Conservation (phyloP, 37 sponge, comb jelly and placozoan genomes). For the Petrosia ficiformis region DNA sequence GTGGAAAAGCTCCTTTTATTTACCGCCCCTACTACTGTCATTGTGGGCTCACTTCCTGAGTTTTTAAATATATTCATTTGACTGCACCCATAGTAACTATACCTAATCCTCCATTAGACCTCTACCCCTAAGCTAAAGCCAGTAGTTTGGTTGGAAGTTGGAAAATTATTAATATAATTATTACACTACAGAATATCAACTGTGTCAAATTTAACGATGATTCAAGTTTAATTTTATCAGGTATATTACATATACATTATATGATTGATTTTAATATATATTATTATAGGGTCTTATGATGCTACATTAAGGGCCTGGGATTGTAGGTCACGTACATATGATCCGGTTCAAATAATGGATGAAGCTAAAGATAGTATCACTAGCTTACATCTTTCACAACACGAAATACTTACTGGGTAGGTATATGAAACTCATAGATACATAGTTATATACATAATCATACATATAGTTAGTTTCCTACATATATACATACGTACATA, state of each 20-base stretch:
- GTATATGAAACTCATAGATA: neutral
- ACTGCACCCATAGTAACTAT: too few species aligned
- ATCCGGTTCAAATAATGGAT: conserved; percentile 73
- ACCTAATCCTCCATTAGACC: too few species aligned
- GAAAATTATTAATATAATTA: too few species aligned
- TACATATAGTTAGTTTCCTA: neutral
- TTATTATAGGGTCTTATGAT: conserved; percentile 78
- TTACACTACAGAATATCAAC: conserved; percentile 70
- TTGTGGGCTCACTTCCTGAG: too few species aligned
- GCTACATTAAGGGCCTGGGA: conserved; percentile 82
- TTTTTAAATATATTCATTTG: too few species aligned
- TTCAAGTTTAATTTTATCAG: conserved; percentile 70
- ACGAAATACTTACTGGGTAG: conserved; percentile 88
- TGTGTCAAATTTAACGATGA: conserved; percentile 85
- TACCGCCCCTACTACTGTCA: too few species aligned
- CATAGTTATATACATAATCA: neutral
- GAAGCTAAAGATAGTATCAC: conserved; percentile 92
- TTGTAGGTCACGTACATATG: conserved; percentile 53
- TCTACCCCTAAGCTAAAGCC: too few species aligned
- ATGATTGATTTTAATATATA: conserved; percentile 9
- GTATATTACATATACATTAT: conserved; percentile 9
- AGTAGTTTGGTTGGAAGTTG: too few species aligned
- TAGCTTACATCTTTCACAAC: conserved; percentile 50
- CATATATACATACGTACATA: neutral
- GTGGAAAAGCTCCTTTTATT: too few species aligned